Evolutionary conservation across 2,888 invertebrate species (phyloP).

Genomic region (Nomada ferruginata): DNA sequence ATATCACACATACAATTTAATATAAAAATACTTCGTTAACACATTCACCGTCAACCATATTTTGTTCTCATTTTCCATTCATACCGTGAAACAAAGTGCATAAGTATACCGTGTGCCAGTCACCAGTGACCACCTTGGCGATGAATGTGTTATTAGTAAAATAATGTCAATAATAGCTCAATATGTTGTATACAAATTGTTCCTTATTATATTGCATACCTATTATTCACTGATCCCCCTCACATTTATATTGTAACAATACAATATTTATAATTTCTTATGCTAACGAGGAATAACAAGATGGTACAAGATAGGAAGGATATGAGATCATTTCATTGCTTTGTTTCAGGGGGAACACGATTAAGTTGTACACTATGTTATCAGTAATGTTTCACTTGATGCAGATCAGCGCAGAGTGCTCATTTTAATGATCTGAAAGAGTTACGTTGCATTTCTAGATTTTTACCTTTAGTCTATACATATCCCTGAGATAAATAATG

Average conservation of each 20-base stretch:
- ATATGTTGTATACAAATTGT: constrained; percentile 38
- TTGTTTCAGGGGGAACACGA: constrained; percentile 60
- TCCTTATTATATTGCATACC: constrained; percentile 36
- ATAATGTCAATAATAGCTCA: constrained; percentile 22
- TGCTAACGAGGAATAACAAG: constrained; percentile 62
- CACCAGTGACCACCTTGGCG: no score
- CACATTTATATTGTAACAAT: constrained; percentile 49
- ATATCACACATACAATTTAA: constrained; percentile 29
- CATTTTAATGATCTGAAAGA: constrained; percentile 64
- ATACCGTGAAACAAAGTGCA: no score
- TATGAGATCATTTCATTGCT: constrained; percentile 76
- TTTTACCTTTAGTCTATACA: constrained; percentile 8
- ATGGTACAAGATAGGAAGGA: constrained; percentile 69
- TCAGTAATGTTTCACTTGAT: constrained; percentile 29
- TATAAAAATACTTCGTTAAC: constrained; percentile 38
- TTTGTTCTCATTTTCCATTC: no score
- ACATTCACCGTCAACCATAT: constrained; percentile 7
- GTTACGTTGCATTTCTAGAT: constrained; percentile 26
- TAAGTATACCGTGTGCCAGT: no score
- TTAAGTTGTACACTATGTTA: constrained; percentile 51
- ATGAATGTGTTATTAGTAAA: constrained; percentile 24
- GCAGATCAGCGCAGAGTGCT: constrained; percentile 43
- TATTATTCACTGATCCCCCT: constrained; percentile 53
- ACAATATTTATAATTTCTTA: constrained; percentile 58
- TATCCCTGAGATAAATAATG: constrained; percentile 50